Conservation (phyloP, 2,888 invertebrate genomes). For the Nasonia oneida region DNA sequence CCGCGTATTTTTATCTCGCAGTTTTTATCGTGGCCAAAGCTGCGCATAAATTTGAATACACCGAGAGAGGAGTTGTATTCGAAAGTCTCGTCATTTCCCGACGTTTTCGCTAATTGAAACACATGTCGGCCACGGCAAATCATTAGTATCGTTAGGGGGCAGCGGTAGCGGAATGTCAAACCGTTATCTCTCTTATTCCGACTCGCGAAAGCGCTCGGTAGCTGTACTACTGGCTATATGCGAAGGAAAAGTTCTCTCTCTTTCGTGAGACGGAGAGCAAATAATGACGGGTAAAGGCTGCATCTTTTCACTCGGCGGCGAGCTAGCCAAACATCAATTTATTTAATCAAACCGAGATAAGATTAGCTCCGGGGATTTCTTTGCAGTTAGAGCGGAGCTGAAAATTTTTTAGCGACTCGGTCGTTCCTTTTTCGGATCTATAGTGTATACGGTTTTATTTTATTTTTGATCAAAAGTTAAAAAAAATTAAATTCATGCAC, state of each 20-base stretch:
- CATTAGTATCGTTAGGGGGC: slow-evolving; percentile 51
- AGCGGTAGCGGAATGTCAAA: slow-evolving; percentile 53
- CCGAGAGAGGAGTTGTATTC: neutral
- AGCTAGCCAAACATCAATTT: slow-evolving; percentile 49
- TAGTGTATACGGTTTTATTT: neutral
- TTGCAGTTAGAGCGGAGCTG: neutral
- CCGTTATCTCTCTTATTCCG: slow-evolving; percentile 47
- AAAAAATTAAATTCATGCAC: neutral
- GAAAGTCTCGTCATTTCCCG: slow-evolving; percentile 46
- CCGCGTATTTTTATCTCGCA: neutral
- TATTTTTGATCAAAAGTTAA: neutral
- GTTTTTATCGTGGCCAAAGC: neutral
- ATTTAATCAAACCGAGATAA: slow-evolving; percentile 53
- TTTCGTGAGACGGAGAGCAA: neutral
- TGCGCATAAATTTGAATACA: slow-evolving; percentile 20
- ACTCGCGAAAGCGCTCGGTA: slow-evolving; percentile 19
- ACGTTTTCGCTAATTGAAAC: slow-evolving; percentile 53
- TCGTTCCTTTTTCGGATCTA: neutral
- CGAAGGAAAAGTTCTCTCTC: slow-evolving; percentile 17
- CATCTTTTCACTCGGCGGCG: slow-evolving; percentile 14
- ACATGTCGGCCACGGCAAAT: slow-evolving; percentile 38
- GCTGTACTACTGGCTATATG: neutral
- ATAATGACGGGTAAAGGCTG: slow-evolving; percentile 22
- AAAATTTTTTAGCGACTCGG: neutral
- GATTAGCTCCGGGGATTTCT: slow-evolving; percentile 25